Conservation (phyloP, 2,888 invertebrate species). For the Nephrotoma flavescens region DNA sequence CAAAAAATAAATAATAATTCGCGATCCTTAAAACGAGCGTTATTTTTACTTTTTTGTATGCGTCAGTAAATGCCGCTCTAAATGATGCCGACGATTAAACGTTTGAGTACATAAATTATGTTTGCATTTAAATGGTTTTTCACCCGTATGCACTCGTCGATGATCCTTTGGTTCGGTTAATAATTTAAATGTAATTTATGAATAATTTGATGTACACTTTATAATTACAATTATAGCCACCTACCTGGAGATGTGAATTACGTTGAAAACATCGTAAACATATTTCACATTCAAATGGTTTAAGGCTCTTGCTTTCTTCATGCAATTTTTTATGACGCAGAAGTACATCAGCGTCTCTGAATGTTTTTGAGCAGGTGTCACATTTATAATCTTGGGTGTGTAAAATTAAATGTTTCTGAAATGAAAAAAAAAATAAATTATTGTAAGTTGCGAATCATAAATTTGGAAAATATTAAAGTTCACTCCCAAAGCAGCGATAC, state of each 20-base stretch:
- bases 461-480: too few species aligned
- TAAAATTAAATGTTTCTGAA: background rate
- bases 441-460: too few species aligned
- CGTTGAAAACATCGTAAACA: background rate
- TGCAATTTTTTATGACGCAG: background rate
- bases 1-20: background rate
- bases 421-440: background rate
- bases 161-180: background rate
- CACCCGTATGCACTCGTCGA: background rate
- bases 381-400: background rate
- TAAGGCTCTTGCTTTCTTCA: background rate
- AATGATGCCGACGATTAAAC: background rate
- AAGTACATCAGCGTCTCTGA: background rate
- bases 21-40: background rate
- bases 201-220: background rate
- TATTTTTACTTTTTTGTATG: background rate
- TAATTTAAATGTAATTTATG: background rate
- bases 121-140: background rate
- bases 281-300: background rate
- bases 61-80: background rate
- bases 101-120: background rate
- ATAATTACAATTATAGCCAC: background rate
- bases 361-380: background rate
- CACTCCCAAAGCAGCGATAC: too few species aligned
- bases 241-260: background rate